Base-by-base conservation (phyloP, 2,797 vertebrate species). In the Anisognathus igniventris region DNA sequence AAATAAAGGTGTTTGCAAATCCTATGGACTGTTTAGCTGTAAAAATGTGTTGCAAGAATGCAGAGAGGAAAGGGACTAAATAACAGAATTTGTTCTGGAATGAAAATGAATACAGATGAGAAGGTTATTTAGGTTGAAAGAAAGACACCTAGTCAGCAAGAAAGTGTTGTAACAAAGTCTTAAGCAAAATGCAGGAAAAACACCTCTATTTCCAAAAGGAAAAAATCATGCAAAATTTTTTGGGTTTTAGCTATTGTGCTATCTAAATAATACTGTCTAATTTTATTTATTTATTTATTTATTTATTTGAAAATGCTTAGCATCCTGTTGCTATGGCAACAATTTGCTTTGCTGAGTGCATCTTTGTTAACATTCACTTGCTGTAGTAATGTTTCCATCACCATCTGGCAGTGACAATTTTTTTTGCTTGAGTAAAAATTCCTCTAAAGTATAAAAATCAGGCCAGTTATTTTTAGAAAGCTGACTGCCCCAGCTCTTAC, bases 301-400 rank as follows among this genome's bases (percentile, higher is more conserved):
- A 94, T 83, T 86, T 96, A 94, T 96, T 94, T 57, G 8, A 35
- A 97, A 79, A 87, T 85, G 71, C 84, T 80, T 90, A 87, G 88
- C 93, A 90, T 97, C 85, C 67, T 81, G 97, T 97, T 91, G 92
- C 96, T 95, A 95, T 93, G 93, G 97, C 42, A 96, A 97, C 92
- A 70, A 67, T 96, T 97, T 62, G 58, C 90, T 97, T 95, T 89
- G 78, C 70, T 95, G 51, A 94, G 94, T 82, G 70, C 57, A 58
- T 74, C 78, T 92, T 96, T 90, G 80, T 96, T 93, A 95, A 88
- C 16, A 11, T 95, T 86, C 77, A 28, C 37, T 62, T 89, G 66
- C 68, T 86, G 53, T 92, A 92, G 92, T 95, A 96, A 90, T 88
- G 58, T 37, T 95, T 96, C 83, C 71, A 95, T 93, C 76, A 91